Percentiles rank a stretch among this genome's conserved stretches.
phyloP scores from a whole-genome alignment of 2,113 vertebrate genomes.

The Otocyon megalotis region DNA sequence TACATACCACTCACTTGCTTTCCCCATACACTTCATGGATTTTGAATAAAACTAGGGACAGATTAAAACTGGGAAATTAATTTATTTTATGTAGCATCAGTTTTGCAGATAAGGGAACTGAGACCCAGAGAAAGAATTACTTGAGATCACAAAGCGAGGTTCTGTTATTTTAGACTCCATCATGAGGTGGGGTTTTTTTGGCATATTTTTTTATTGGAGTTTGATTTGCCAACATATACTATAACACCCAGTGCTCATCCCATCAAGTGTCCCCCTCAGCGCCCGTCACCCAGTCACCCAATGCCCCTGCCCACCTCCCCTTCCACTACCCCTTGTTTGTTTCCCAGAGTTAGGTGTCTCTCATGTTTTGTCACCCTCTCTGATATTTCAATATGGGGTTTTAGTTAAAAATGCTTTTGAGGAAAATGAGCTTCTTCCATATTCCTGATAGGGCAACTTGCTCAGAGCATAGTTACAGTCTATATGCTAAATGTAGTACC shows the following conservation, averaged over 20 bases:
- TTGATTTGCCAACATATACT: too few species aligned
- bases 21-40: background rate
- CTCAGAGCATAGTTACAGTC: background rate
- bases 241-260: too few species aligned
- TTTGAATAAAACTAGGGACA: background rate
- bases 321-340: too few species aligned
- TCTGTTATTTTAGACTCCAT: background rate
- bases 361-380: too few species aligned
- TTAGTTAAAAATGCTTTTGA: conserved; percentile 12
- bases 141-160: background rate
- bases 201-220: too few species aligned
- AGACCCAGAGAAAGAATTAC: background rate
- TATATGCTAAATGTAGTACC: background rate
- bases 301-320: too few species aligned
- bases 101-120: background rate
- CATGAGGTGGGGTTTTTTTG: too few species aligned
- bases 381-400: background rate
- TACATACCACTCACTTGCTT: background rate
- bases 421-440: background rate
- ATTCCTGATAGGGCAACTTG: background rate
- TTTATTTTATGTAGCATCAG: background rate
- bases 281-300: too few species aligned
- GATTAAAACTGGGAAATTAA: background rate
- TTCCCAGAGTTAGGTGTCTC: too few species aligned
- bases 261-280: too few species aligned